Conservation (phyloP, 2,888 invertebrate genomes). For the Amphipoea lucens region DNA sequence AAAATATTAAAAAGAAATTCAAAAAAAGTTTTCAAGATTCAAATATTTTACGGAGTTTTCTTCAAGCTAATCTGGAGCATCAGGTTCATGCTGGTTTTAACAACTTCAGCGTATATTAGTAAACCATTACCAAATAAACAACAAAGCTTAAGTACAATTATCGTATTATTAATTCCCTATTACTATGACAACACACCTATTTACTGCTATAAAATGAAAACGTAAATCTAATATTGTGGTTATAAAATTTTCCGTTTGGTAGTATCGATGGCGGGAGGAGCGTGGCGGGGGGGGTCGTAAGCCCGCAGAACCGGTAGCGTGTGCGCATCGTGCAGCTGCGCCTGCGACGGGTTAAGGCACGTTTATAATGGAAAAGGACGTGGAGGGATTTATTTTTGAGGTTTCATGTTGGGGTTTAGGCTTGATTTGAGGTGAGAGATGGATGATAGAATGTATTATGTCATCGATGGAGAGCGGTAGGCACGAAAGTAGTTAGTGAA, state of each 20-base stretch:
- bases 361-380: slow-evolving; percentile 60
- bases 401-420: neutral
- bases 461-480: neutral
- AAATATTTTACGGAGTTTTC: neutral
- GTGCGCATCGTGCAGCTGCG: slow-evolving; percentile 88
- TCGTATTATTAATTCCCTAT: slow-evolving; percentile 3
- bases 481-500: neutral
- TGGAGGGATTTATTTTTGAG: slow-evolving; percentile 13
- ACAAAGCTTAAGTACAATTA: neutral
- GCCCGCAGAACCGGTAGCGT: slow-evolving; percentile 89
- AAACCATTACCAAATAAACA: slow-evolving; percentile 3
- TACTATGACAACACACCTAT: slow-evolving; percentile 40
- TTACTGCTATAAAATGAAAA: slow-evolving; percentile 54
- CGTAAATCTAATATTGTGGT: slow-evolving; percentile 71
- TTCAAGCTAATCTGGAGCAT: neutral
- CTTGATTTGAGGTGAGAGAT: neutral
- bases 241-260: slow-evolving; percentile 83
- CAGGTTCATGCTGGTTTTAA: neutral
- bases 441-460: neutral
- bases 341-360: slow-evolving; percentile 76
- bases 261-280: slow-evolving; percentile 71
- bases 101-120: neutral
- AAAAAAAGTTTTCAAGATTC: neutral
- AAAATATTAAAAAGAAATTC: too few relatives aligned
- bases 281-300: slow-evolving; percentile 80